Evolutionary conservation across 2,888 invertebrate genomes (phyloP).

Genomic region (Meteorus colon): DNA sequence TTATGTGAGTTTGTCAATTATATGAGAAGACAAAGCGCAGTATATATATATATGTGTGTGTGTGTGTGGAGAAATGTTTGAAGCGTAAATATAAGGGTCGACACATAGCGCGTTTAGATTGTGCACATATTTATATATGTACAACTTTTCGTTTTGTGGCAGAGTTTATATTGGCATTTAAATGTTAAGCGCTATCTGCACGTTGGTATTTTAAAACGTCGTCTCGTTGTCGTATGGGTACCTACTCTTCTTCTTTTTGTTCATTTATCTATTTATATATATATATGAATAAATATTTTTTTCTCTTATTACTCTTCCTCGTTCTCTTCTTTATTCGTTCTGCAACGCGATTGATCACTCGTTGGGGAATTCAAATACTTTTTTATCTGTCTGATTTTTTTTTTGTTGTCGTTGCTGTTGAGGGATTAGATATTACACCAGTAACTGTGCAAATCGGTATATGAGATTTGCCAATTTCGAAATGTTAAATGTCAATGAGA

Average conservation of each 20-base stretch:
- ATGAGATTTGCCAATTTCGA: background rate
- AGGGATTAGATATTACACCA: no score
- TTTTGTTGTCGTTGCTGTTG: no score
- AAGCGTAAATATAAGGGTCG: constrained; percentile 24
- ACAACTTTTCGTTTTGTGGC: constrained; percentile 9
- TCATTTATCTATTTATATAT: constrained; percentile 2
- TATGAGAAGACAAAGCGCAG: constrained; percentile 36
- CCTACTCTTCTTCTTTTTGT: constrained; percentile 24
- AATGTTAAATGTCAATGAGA: constrained; percentile 39
- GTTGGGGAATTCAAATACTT: background rate
- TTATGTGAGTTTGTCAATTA: constrained; percentile 19
- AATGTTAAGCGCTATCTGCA: constrained; percentile 67
- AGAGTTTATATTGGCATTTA: constrained; percentile 67
- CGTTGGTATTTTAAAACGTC: constrained; percentile 66
- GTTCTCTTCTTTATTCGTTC: constrained; percentile 50
- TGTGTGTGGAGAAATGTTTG: background rate
- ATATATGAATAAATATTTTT: background rate
- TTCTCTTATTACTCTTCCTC: constrained; percentile 21
- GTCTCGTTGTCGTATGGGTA: constrained; percentile 41
- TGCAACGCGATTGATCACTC: constrained; percentile 42
- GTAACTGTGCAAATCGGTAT: background rate
- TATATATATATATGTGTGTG: background rate
- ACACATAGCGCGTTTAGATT: constrained; percentile 12
- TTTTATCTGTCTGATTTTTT: background rate
- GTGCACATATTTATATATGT: constrained; percentile 31